These are phyloP conservation scores for Caradrina clavipalpis DNA, from an alignment of 2,888 invertebrate genomes.

Conservation along the genomic window DNA sequence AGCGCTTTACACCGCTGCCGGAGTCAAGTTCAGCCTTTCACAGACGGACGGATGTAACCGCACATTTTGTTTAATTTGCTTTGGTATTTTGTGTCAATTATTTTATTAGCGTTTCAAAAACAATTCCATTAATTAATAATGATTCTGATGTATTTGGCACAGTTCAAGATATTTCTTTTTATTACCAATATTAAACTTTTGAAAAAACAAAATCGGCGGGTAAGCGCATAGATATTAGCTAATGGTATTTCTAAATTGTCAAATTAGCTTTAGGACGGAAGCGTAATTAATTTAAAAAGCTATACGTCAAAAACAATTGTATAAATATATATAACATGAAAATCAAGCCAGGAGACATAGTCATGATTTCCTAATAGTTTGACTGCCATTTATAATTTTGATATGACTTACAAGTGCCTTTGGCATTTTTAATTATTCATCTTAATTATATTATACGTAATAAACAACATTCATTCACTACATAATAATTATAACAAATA, in stretches of 20 bases:
- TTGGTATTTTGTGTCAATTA: slow-evolving; percentile 56
- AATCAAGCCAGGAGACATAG: slow-evolving; percentile 35
- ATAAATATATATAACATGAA: slow-evolving; percentile 24
- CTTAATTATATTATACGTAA: slow-evolving; percentile 45
- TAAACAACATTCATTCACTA: slow-evolving; percentile 47
- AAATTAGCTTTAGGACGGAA: slow-evolving; percentile 74
- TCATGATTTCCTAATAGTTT: slow-evolving; percentile 35
- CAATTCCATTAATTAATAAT: slow-evolving; percentile 11
- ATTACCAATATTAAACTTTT: neutral
- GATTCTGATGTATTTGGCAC: slow-evolving; percentile 42
- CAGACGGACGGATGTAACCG: slow-evolving; percentile 79
- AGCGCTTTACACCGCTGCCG: slow-evolving; percentile 60
- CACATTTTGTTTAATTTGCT: slow-evolving; percentile 68
- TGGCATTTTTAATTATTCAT: slow-evolving; percentile 67
- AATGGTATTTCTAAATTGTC: slow-evolving; percentile 54
- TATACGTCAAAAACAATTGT: slow-evolving; percentile 37
- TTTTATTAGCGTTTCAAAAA: slow-evolving; percentile 34
- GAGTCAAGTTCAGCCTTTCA: slow-evolving; percentile 73
- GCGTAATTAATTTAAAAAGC: slow-evolving; percentile 69
- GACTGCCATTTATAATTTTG: slow-evolving; percentile 66
- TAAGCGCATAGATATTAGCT: slow-evolving; percentile 31
- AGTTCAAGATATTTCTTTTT: neutral
- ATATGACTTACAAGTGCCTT: slow-evolving; percentile 81
- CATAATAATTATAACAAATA: slow-evolving; percentile 18
- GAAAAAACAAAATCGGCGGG: slow-evolving; percentile 5